Evolutionary conservation across 2,888 invertebrate genomes (phyloP), one percentile per base, ranked within the genome.

Genomic region (Hyalella azteca): DNA sequence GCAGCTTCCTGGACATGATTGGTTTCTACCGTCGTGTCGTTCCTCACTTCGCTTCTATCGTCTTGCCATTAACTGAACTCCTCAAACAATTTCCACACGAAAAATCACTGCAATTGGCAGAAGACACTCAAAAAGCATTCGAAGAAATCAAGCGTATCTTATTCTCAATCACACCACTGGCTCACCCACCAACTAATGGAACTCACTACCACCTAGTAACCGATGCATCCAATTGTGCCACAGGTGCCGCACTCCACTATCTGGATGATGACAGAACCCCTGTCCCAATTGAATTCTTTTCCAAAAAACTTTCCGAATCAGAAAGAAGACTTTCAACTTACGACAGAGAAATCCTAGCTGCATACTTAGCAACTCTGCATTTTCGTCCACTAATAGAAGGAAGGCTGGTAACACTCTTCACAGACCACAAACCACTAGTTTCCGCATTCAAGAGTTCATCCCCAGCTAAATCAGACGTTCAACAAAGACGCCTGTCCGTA

Each of bases 181-280:
- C 60, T 40, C 39, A 78, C 49, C 78, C 66, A 22, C 19, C n/a
- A 3, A 39, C 73, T 3, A 22, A n/a, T 48, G 41, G 40, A 2
- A 79, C 73, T 29, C 79, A 79, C 29, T 45, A 41, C 19, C 73
- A 79, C 22, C 29, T 79, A 19, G 79, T 79, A 22, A 79, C 79
- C n/a, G 73, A 79, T 45, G 48, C 36, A 22, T 66, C 66, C 19
- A n/a, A 22, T 0, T 45, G 26, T 4, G 60, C 78, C 0, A 29
- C 48, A 4, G 73, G 73, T 39, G 79, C 79, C n/a, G 45, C 79
- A 19, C n/a, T 79, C 15, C 75, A 79, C 36, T 49, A 79, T 32
- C 32, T 79, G 5, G 36, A 76, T 11, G 73, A 79, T 50, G 45
- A n/a, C n/a, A n/a, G 48, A 9, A n/a, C 41, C n/a, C 48, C 49